Evolutionary conservation across 2,888 invertebrate genomes (phyloP).

Genomic region (Candidula unifasciata): DNA sequence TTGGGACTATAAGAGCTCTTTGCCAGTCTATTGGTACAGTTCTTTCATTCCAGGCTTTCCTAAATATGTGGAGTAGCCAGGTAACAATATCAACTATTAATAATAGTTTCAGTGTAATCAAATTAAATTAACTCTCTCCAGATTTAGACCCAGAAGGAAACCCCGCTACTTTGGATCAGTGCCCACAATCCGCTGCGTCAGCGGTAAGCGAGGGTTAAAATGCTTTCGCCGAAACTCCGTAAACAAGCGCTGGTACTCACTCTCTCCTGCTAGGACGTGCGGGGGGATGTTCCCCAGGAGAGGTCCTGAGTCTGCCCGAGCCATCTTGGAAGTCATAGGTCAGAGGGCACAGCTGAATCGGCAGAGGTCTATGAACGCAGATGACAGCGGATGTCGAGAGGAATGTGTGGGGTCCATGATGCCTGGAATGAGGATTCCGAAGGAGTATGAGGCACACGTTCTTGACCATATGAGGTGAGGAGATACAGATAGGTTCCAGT

Average conservation of each 20-base stretch:
- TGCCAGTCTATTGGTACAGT: too few relatives aligned
- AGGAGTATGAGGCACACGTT: not conserved
- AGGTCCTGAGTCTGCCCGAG: not conserved
- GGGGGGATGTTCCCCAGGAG: not conserved
- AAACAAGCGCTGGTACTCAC: conserved; percentile 14
- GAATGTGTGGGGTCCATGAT: not conserved
- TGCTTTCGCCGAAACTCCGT: conserved; percentile 5
- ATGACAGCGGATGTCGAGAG: not conserved
- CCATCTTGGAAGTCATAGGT: not conserved
- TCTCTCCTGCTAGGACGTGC: not conserved
- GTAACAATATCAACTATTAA: too few relatives aligned
- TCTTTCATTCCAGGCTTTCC: too few relatives aligned
- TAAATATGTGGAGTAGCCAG: too few relatives aligned
- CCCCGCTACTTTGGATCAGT: conserved; percentile 3
- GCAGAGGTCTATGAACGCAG: not conserved
- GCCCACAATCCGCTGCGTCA: conserved; percentile 15
- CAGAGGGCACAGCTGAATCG: not conserved
- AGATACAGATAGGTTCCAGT: too few relatives aligned
- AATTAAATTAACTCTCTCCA: not conserved
- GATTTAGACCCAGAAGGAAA: conserved; percentile 1
- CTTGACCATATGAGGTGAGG: conserved; percentile 28
- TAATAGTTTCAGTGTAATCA: not conserved
- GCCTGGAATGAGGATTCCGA: not conserved
- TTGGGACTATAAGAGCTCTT: too few relatives aligned
- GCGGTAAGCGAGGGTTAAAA: not conserved